A percentile compares a stretch with the other conserved stretches of the same genome.
These are phyloP conservation scores for Prietella phreatophila DNA, from an alignment of 2,113 vertebrate genomes.

Conservation along the genomic window DNA sequence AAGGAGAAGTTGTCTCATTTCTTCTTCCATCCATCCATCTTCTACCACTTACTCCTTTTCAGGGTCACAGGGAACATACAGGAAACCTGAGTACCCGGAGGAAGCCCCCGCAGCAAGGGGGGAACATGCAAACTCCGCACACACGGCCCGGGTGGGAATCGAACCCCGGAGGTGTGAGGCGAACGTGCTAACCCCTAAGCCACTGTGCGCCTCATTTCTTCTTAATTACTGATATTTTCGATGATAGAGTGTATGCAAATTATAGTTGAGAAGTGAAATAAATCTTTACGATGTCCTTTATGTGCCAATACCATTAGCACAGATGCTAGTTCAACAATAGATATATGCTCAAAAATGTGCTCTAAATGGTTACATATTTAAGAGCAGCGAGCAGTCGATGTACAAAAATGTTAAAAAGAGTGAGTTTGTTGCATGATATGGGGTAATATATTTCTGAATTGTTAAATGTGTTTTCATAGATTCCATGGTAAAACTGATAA, in stretches of 20 bases:
- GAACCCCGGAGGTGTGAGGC: too few relatives aligned
- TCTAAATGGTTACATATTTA: not conserved
- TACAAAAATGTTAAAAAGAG: too few relatives aligned
- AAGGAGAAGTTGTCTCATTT: not conserved
- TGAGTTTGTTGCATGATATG: not conserved
- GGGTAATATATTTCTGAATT: not conserved
- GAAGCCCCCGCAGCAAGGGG: too few relatives aligned
- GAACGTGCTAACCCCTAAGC: too few relatives aligned
- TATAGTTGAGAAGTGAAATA: too few relatives aligned
- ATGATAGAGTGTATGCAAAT: not conserved
- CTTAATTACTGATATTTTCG: not conserved
- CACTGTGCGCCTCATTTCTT: not conserved
- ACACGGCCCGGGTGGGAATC: too few relatives aligned
- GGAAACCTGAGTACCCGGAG: too few relatives aligned
- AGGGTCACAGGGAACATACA: too few relatives aligned
- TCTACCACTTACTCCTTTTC: too few relatives aligned
- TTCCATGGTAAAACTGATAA: not conserved
- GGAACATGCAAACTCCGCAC: too few relatives aligned
- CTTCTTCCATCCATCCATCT: not conserved
- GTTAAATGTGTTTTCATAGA: not conserved
- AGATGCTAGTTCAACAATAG: not conserved
- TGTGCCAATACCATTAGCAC: too few relatives aligned
- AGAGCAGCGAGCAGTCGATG: not conserved
- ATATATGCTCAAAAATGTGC: not conserved
- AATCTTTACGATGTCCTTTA: too few relatives aligned